Evolutionary conservation across 2,797 vertebrate species (phyloP), one percentile per base, ranked within the genome.

Genomic region (Botia almorhae): DNA sequence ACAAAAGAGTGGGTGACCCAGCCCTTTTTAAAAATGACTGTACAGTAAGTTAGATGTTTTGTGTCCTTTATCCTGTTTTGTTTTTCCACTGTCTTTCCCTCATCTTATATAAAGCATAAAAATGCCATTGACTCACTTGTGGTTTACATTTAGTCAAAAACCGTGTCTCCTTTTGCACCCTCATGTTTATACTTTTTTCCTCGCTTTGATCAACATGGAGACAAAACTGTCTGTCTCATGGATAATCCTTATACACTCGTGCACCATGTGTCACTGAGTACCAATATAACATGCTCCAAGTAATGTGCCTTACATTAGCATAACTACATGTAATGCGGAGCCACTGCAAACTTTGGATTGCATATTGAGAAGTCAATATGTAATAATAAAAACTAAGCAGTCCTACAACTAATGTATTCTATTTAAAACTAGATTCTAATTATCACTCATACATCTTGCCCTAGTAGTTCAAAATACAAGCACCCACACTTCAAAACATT

Each of bases 1-100:
- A 93, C 89, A 93, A 91, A 92, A 93, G 17, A 87, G 89, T 69
- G 90, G 90, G 87, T 88, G 86, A 91, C 91, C 91, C 89, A 89
- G 86, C 91, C 90, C 90, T 90, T 90, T 90, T 91, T 87, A 83
- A 91, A 93, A 92, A 93, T 90, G 87, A 90, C 90, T 89, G 91
- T 92, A 92, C 88, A 90, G 90, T 91, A 90, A 92, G 91, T 92
- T 93, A 92, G 92, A 92, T 92, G 91, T 90, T 69, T 69, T 88
- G 81, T 88, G 86, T 90, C 87, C 89, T 90, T 90, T 90, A 90
- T 90, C 88, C 89, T 85, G 85, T 92, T 92, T 33, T 89, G 85
- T 87, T 89, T 90, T 74, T 90, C 91, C 2, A 2, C 4, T 92
- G 90, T 90, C 89, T 89, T 87, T 65, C 87, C 86, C 63, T 88